Evolutionary conservation across 1,140 invertebrate species (phyloP), one percentile per base, ranked within the genome.

Genomic region (Phymastichus coffea): DNA sequence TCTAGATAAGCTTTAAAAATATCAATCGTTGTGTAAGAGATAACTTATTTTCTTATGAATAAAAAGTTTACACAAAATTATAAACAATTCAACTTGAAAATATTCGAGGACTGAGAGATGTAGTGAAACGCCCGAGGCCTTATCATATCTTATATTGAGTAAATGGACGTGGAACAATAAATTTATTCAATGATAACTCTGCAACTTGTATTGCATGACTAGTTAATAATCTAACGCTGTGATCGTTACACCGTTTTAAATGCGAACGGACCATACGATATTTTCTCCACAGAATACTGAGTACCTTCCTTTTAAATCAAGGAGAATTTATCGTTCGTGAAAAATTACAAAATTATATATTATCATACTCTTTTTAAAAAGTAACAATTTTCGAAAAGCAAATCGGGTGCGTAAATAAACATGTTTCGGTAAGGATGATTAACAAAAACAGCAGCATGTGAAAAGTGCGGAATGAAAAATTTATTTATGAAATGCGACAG

Each of bases 101-200:
- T 72, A 70, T 72, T 74, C 71, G 70, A 70, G 67, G 62, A 66
- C 53, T 69, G 58, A 68, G 68, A 66, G 63, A 65, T 69, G 67
- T 77, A 76, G 69, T 70, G 68, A 76, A 77, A 75, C 71, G 63
- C 70, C 74, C 66, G 75, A 76, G 75, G 75, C 75, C 75, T 77
- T 77, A 77, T 69, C 70, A 70, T 73, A 72, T 72, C 68, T 71
- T 64, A 63, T 72, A 69, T 73, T 71, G 66, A 71, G 64, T 72
- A 72, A 61, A 66, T 64, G 65, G 56, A 76, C 68, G 66, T 65
- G 67, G 65, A 76, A 66, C 67, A 75, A 75, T 69, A 69, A 67
- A 66, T 60, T 54, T 60, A 60, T 60, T 60, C 51, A 19, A 60
- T 57, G 57, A 63, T 65, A 59, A 64, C 63, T 65, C 33, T 59